These are phyloP conservation scores for Drosophila setifemur DNA, from an alignment of 1,140 invertebrate genomes.

Conservation along the genomic window DNA sequence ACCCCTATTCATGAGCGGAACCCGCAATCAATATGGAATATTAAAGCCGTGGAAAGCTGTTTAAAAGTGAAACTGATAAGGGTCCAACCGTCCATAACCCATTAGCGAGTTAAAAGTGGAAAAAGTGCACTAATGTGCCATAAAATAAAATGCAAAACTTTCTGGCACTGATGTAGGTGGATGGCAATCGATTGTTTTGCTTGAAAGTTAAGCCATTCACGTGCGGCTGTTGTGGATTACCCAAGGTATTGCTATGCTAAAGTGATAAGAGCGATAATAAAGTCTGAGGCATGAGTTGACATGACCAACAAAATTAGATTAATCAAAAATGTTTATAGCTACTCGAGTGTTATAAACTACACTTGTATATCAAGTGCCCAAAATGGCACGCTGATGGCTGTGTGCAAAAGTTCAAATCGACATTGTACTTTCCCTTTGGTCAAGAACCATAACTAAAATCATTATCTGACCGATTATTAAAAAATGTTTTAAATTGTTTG, in stretches of 20 bases:
- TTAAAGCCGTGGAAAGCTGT: slow-evolving; percentile 61
- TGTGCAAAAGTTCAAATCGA: slow-evolving; percentile 28
- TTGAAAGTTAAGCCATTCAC: slow-evolving; percentile 10
- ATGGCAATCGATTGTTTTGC: neutral
- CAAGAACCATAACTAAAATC: slow-evolving; percentile 9
- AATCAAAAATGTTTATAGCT: slow-evolving; percentile 24
- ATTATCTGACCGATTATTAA: slow-evolving; percentile 5
- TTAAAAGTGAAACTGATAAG: slow-evolving; percentile 58
- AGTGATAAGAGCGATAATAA: slow-evolving; percentile 27
- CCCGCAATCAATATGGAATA: slow-evolving; percentile 57
- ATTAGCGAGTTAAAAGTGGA: slow-evolving; percentile 27
- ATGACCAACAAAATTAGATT: slow-evolving; percentile 34
- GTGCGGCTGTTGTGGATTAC: slow-evolving; percentile 20
- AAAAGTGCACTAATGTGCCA: slow-evolving; percentile 22
- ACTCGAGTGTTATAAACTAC: slow-evolving; percentile 15
- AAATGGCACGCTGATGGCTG: slow-evolving; percentile 21
- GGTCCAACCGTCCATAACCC: slow-evolving; percentile 35
- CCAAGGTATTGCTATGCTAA: neutral
- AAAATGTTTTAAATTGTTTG: slow-evolving; percentile 11
- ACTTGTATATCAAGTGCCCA: slow-evolving; percentile 1
- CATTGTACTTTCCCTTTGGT: slow-evolving; percentile 30
- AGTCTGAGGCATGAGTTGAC: slow-evolving; percentile 12
- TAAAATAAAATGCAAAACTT: slow-evolving; percentile 5
- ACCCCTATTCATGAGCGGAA: slow-evolving; percentile 20
- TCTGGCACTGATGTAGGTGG: neutral